Evolutionary conservation across 92 coral and sea anemone species (phyloP), one percentile per base, ranked within the genome.

Genomic region (Parazoanthus swiftii): DNA sequence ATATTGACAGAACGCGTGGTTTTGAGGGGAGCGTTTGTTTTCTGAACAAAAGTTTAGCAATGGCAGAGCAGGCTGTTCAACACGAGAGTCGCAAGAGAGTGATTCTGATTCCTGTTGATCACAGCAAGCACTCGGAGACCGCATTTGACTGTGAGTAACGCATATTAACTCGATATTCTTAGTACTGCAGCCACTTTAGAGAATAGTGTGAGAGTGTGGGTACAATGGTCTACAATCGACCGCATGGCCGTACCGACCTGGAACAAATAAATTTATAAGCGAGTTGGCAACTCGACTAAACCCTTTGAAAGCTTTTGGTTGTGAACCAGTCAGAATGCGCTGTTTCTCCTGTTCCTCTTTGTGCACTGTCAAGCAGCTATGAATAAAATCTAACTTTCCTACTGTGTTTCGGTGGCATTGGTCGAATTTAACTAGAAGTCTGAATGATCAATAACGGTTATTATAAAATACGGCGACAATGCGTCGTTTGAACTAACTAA

Each of bases 71-170:
- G 70, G 26, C 5, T 20, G 70, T 21, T 63, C 70, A 63, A 20
- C 70, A 4, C 7, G 70, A 63, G 25, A 63, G n/a, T 18, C 70
- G 18, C 70, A 63, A 18, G 83, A 42, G 81, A 83, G 73, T 76
- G 18, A 46, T 79, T 33, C 15, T 84, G 33, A 71, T 84, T 16
- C 78, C 78, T 5, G 79, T 84, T 16, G 87, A 84, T 36, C 6
- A 46, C n/a, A 84, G 87, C 25, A 71, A 84, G 37, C 79, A 84
- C 79, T 70, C 87, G 63, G 87, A 84, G 38, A 58, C 38, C 10
- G 87, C 87, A 29, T 84, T 84, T 84, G 87, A 84, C 25, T 84
- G 87, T 84, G 79, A 71, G 87, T 84, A 70, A 7, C 46, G n/a
- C 20, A 81, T 6, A 18, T 15, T 29, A 38, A 14, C 8, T 48